Conservation (phyloP, 2,888 invertebrate species). For the Sericinus montela region DNA sequence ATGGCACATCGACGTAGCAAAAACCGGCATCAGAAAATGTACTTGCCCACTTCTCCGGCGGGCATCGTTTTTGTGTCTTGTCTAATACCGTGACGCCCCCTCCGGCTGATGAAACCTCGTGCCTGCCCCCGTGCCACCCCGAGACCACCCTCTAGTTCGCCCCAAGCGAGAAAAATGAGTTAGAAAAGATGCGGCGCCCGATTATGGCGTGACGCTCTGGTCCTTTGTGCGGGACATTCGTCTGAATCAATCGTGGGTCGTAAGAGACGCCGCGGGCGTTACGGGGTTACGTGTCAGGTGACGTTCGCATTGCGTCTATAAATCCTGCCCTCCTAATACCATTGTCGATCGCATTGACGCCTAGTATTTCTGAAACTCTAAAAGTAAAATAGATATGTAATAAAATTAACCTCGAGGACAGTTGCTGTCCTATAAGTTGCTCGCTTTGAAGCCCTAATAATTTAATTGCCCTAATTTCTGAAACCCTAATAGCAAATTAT, state of each 20-base stretch:
- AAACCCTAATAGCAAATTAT: too few species aligned
- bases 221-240: constrained; percentile 69
- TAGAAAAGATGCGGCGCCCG: constrained; percentile 77
- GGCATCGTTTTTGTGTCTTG: constrained; percentile 77
- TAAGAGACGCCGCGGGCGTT: constrained; percentile 41
- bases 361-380: too few species aligned
- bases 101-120: constrained; percentile 57
- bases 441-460: too few species aligned
- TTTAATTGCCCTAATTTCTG: too few species aligned
- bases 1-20: constrained; percentile 18
- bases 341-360: constrained; percentile 13
- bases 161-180: constrained; percentile 78
- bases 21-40: constrained; percentile 63
- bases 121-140: constrained; percentile 35
- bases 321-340: constrained; percentile 40
- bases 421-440: too few species aligned
- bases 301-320: constrained; percentile 31
- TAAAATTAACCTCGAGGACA: too few species aligned
- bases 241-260: constrained; percentile 67
- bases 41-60: constrained; percentile 65
- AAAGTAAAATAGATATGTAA: too few species aligned
- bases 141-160: constrained; percentile 35
- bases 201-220: constrained; percentile 68
- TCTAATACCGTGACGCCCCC: constrained; percentile 76
- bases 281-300: constrained; percentile 47